Base-by-base conservation (phyloP, 1,140 invertebrate genomes). In the Pachyrhynchus sulphureomaculatus region DNA sequence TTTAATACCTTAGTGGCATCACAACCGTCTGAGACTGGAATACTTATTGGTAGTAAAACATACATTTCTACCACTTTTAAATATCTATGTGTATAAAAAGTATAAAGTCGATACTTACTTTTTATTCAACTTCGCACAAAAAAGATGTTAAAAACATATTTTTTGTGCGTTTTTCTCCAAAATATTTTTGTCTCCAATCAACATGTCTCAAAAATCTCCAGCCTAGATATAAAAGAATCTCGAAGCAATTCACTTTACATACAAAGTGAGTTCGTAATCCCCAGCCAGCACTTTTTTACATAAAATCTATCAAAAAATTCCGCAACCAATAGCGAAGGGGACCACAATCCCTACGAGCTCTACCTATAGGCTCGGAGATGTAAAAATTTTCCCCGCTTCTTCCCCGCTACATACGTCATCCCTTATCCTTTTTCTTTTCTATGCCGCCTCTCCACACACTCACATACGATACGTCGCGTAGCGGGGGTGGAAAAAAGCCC, bases 241-340 rank as follows among this genome's bases (percentile, higher is more conserved):
- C 24, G 32, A 37, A 24, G 21, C 52, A 54, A 42, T 42, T 54
- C 36, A 54, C 34, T 54, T 54, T 54, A 39, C 37, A 39, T 42
- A 41, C 37, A 54, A 54, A 54, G 52, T 42, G 52, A 42, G 36
- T 39, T 32, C 33, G 32, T 52, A 52, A 52, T 52, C 33, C 48
- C 26, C 34, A 39, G 52, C 10, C 34, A 26, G 34, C 52, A 41
- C 36, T 42, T 52, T 54, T 54, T 54, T 54, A 54, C 52, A 54
- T 54, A 54, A 54, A 54, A 54, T 54, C 52, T 54, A 54, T 52
- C 48, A 52, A 52, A 52, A 54, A 54, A 54, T 54, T 42, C 41
- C 52, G 36, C 53, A 45, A 56, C 53, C 53, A 56, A 56, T 56
- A 21, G 53, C 39, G 20, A 24, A 36, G 18, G 48, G 24, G 48